Base-by-base conservation (phyloP, 37 sponge, comb jelly and placozoan species). In the Geodia barretti region DNA sequence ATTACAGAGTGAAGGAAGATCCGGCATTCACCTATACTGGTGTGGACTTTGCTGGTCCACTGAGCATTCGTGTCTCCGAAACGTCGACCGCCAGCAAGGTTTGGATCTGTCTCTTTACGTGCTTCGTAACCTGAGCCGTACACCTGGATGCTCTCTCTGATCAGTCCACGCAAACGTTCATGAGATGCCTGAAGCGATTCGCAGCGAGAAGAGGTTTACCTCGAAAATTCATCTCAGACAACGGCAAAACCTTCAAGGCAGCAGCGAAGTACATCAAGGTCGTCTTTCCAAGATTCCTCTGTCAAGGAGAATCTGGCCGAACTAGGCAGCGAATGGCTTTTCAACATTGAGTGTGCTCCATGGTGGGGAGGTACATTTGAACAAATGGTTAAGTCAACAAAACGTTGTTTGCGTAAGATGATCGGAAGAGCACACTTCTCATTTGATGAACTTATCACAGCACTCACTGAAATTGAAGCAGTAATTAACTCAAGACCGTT, bases 361-460 rank as follows among this genome's bases (percentile, higher is more conserved):
- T 77, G 78, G 78, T 77, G 78, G 78, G 78, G 78, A n/a, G 78
- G 65, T 7, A n/a, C 32, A 3, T 77, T 77, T 34, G 78, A 77
- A 35, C 21, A 65, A 7, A 26, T 77, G 64, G 65, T 77, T 20
- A 26, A 63, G 65, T 77, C 78, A 8, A 77, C 78, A 19, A 77
- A 77, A 35, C 35, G 78, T 63, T 77, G 78, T 34, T 26, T 77
- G 65, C 19, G 65, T 8, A 77, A 77, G 65, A 63, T 62, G 20
- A 5, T 77, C 21, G 78, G 78, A 4, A 37, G 26, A 62, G 78
- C 78, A 11, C 5, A 41, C 7, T 26, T 77, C 40, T 36, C 64
- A 21, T n/a, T 17, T 77, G 78, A 77, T 32, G 78, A 77, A 28
- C 35, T 77, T 17, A 11, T 35, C 37, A 77, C 78, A 37, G 80